Percentiles rank a stretch among this genome's conserved stretches.
Conservation (phyloP, 2,113 vertebrate genomes). For the Turdus rufiventris region DNA sequence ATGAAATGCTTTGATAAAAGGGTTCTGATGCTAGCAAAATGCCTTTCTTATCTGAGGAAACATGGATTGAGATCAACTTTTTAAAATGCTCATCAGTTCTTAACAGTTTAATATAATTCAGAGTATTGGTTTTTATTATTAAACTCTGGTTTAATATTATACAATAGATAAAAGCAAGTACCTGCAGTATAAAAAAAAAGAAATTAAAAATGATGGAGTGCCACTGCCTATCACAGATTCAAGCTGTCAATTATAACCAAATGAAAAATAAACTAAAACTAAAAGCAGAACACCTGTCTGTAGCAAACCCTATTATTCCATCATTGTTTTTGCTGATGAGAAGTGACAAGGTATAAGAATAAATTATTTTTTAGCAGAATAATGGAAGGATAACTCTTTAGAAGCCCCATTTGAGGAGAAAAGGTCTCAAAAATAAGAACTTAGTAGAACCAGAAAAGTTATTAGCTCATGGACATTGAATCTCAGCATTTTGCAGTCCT, state of each 20-base stretch:
- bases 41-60: neutral
- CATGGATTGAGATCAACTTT: neutral
- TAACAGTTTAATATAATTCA: neutral
- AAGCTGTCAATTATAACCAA: neutral
- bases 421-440: neutral
- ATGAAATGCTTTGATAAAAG: neutral
- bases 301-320: neutral
- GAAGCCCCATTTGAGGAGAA: neutral
- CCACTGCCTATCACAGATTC: neutral
- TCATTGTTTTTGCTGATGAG: neutral
- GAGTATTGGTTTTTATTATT: conserved; percentile 1
- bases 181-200: neutral
- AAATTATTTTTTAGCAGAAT: neutral
- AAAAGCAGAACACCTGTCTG: fast-evolving
- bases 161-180: neutral
- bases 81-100: neutral
- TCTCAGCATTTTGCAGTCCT: neutral
- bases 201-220: neutral
- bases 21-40: neutral
- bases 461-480: neutral
- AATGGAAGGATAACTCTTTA: neutral
- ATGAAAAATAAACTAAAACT: neutral
- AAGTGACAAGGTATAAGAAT: neutral
- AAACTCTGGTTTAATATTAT: neutral
- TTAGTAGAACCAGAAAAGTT: neutral